phyloP scores from a whole-genome alignment of 2,113 vertebrate species.

The Python bivittatus region DNA sequence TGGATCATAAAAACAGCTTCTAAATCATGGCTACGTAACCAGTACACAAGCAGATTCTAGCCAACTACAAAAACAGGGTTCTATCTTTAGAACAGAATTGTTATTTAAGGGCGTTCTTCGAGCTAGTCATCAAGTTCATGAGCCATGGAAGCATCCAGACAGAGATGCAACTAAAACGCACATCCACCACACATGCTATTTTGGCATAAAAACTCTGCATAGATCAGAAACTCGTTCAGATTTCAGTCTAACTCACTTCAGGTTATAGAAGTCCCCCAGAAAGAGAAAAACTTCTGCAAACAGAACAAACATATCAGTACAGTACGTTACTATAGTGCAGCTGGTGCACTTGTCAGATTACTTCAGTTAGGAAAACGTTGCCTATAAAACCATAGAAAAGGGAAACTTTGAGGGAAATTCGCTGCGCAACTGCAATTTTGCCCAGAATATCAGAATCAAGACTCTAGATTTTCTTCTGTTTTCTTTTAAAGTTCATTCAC shows the following conservation, averaged over 20 bases:
- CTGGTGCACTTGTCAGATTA: neutral
- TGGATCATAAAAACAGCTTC: slow-evolving; percentile 38
- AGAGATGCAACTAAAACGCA: slow-evolving; percentile 9
- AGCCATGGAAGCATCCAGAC: slow-evolving; percentile 40
- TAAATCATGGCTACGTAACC: slow-evolving; percentile 36
- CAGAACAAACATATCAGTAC: neutral
- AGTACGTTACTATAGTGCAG: fast-evolving
- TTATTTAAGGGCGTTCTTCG: slow-evolving; percentile 30
- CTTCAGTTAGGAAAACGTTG: slow-evolving; percentile 29
- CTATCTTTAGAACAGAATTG: slow-evolving; percentile 24
- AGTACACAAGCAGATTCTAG: slow-evolving; percentile 3
- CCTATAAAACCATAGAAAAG: slow-evolving; percentile 42
- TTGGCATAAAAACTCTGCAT: slow-evolving; percentile 70
- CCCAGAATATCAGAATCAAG: slow-evolving; percentile 60
- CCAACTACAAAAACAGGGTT: slow-evolving; percentile 30
- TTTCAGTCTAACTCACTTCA: slow-evolving; percentile 8
- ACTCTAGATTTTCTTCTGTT: slow-evolving; percentile 49
- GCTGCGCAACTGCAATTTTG: slow-evolving; percentile 17
- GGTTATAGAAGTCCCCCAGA: slow-evolving; percentile 45
- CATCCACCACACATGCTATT: slow-evolving; percentile 22
- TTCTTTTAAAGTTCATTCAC: slow-evolving; percentile 55
- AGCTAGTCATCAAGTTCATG: slow-evolving; percentile 19
- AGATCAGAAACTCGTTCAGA: slow-evolving; percentile 62
- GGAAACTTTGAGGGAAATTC: slow-evolving; percentile 45
- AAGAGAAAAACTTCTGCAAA: slow-evolving; percentile 39